Evolutionary conservation across 2,888 invertebrate genomes (phyloP).

Genomic region (Leptinotarsa peninsularis): DNA sequence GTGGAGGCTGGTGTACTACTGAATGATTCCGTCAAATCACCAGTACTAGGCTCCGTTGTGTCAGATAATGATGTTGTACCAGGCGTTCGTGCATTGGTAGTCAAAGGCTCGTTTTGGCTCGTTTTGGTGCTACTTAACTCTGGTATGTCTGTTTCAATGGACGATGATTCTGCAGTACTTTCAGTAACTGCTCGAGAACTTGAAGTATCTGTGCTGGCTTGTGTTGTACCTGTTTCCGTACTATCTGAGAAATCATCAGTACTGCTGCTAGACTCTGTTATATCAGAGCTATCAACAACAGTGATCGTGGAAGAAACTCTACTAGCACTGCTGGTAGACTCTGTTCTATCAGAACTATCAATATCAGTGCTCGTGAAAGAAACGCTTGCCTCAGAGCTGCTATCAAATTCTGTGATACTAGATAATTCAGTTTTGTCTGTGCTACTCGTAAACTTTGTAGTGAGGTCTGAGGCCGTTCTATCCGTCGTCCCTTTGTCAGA

Average conservation of each 20-base stretch:
- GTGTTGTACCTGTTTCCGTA: too few species aligned
- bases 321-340: too few species aligned
- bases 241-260: too few species aligned
- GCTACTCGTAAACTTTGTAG: conserved; percentile 23
- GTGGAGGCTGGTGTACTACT: conserved; percentile 5
- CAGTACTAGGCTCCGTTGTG: neutral
- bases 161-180: conserved; percentile 14
- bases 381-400: conserved; percentile 25
- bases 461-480: conserved; percentile 13
- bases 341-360: neutral
- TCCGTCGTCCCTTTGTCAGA: conserved; percentile 24
- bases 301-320: conserved; percentile 24
- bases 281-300: conserved; percentile 13
- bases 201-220: too few species aligned
- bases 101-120: neutral
- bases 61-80: conserved; percentile 29
- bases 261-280: too few species aligned
- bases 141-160: too few species aligned
- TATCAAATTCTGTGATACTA: conserved; percentile 40
- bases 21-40: neutral
- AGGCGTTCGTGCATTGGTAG: neutral
- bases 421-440: neutral
- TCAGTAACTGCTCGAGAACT: conserved; percentile 30
- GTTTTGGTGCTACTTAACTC: conserved; percentile 22
- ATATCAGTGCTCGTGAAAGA: conserved; percentile 27